Evolutionary conservation across 2,888 invertebrate genomes (phyloP), one percentile per base, ranked within the genome.

Genomic region (Xanthorhoe spadicearia): DNA sequence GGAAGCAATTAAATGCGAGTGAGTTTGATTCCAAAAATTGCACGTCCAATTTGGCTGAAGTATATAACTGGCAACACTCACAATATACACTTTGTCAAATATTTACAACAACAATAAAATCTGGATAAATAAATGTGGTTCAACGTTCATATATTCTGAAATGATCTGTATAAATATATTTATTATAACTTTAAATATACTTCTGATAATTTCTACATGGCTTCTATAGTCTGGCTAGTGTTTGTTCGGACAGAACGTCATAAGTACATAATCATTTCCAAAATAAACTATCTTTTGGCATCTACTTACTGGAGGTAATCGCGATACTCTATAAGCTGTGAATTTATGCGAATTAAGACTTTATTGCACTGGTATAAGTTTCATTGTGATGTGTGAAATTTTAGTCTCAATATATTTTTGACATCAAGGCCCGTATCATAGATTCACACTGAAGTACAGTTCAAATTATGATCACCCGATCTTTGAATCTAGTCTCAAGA

Each of bases 21-120:
- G n/a, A n/a, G n/a, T n/a, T n/a, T n/a, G n/a, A n/a, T n/a, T n/a
- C n/a, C n/a, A n/a, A n/a, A n/a, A n/a, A n/a, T n/a, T n/a, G n/a
- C n/a, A n/a, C n/a, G n/a, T n/a, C n/a, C n/a, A n/a, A n/a, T n/a
- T n/a, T n/a, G n/a, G n/a, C n/a, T n/a, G n/a, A n/a, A n/a, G n/a
- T n/a, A 66, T 52, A 68, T n/a, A 61, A 59, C 32, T 51, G 71
- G 66, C 75, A 32, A 71, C 71, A 65, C 68, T 10, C 32, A 35
- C 64, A 43, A 48, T 55, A 67, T 59, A 61, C 59, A 59, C n/a
- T 28, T 66, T 10, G 49, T 62, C 59, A 46, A 32, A 77, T 73
- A 75, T 74, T 74, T 74, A 75, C 73, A 76, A 76, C 73, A 67
- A 67, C 67, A 57, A 65, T 64, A 70, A 63, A 63, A 67, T 67